Conservation (phyloP, 1,140 invertebrate species). For the Caenorhabditis tropicalis region DNA sequence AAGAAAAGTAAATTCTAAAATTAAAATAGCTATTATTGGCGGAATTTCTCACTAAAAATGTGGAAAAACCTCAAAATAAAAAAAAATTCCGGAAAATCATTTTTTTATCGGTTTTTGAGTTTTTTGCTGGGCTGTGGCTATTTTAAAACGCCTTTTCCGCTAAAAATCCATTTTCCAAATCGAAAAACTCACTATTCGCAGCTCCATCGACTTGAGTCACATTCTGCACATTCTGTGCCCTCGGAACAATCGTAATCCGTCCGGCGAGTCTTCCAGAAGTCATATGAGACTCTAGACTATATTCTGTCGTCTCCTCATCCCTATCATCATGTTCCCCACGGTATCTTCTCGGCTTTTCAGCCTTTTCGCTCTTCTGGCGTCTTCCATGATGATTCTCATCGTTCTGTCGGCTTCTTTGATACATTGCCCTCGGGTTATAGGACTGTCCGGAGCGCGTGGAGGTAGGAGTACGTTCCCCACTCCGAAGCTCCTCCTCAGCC, state of each 20-base stretch:
- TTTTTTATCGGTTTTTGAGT: too few relatives aligned
- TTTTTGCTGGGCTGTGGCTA: too few relatives aligned
- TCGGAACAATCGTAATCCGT: background rate
- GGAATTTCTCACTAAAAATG: too few relatives aligned
- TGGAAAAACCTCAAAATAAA: too few relatives aligned
- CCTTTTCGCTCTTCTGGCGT: background rate
- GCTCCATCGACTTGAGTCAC: background rate
- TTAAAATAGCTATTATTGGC: background rate
- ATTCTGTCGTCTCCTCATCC: background rate
- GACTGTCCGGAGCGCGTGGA: background rate
- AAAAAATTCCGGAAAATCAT: too few relatives aligned
- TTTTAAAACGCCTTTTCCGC: too few relatives aligned
- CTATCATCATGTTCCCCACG: conserved; percentile 17
- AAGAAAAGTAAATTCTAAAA: background rate
- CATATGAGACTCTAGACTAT: background rate
- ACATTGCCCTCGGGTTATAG: background rate
- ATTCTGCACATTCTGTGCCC: background rate
- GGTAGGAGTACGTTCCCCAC: conserved; percentile 19
- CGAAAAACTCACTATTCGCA: background rate
- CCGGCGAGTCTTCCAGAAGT: background rate
- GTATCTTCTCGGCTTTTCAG: background rate
- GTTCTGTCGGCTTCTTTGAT: background rate
- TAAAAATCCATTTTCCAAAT: too few relatives aligned
- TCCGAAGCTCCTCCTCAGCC: background rate
- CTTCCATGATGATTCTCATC: conserved; percentile 18